A percentile compares a stretch with the other conserved stretches of the same genome.
These are phyloP conservation scores for Aphodius sticticus DNA, from an alignment of 2,888 invertebrate genomes.

Conservation along the genomic window DNA sequence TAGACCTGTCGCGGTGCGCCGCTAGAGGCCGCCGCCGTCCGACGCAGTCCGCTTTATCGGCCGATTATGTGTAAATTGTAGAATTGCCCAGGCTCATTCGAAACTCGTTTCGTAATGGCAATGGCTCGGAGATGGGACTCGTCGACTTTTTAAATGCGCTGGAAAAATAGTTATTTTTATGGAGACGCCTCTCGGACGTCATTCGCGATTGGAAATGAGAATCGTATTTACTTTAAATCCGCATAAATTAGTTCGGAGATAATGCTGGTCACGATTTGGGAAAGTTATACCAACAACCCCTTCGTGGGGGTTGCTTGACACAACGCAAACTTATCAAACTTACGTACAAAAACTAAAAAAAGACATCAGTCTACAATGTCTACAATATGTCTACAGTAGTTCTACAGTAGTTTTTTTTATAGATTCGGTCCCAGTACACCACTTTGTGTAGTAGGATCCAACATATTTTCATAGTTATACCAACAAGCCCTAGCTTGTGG, in stretches of 20 bases:
- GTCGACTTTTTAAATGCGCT: not conserved
- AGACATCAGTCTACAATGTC: too few species aligned
- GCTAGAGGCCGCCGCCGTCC: not conserved
- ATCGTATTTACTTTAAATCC: not conserved
- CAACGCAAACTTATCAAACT: too few species aligned
- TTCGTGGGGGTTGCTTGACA: too few species aligned
- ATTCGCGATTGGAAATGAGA: not conserved
- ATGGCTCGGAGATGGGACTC: not conserved
- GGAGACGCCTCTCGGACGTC: not conserved
- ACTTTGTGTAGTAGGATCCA: too few species aligned
- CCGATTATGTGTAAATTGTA: constrained; percentile 4
- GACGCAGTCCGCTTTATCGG: not conserved
- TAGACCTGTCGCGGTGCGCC: not conserved
- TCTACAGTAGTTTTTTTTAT: too few species aligned
- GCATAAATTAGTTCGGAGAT: too few species aligned
- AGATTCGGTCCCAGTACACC: not conserved
- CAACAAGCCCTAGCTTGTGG: too few species aligned
- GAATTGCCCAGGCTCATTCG: constrained; percentile 4
- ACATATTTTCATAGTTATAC: too few species aligned
- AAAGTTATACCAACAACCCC: too few species aligned
- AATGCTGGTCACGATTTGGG: too few species aligned
- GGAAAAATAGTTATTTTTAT: constrained; percentile 1
- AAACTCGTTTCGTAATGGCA: not conserved
- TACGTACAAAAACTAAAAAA: too few species aligned
- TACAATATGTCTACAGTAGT: too few species aligned